These are phyloP conservation scores for Mythimna pallens DNA, from an alignment of 2,888 invertebrate species.

Conservation along the genomic window DNA sequence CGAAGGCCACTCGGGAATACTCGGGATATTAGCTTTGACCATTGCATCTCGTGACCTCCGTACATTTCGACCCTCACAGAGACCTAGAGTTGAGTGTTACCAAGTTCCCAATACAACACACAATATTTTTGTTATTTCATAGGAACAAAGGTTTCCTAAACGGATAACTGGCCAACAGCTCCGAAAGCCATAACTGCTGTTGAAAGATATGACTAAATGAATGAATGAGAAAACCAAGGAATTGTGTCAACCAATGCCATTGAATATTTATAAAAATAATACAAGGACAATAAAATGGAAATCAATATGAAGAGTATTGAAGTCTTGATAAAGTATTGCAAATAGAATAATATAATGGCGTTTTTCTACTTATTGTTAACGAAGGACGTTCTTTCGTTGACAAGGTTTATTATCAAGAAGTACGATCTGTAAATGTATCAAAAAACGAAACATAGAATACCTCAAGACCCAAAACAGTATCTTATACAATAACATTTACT, in stretches of 20 bases:
- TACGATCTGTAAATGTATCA: background rate
- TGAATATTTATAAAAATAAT: background rate
- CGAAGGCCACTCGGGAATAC: conserved; percentile 34
- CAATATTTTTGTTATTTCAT: conserved; percentile 1
- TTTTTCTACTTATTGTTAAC: background rate
- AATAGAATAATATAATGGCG: background rate
- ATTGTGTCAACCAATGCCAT: conserved; percentile 2
- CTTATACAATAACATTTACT: background rate
- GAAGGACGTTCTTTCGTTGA: background rate
- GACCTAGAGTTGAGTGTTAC: conserved; percentile 40
- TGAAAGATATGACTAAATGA: background rate
- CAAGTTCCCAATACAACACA: conserved; percentile 7
- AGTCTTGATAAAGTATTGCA: background rate
- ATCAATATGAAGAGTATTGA: conserved; percentile 18
- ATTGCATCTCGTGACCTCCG: conserved; percentile 31
- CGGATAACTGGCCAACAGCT: conserved; percentile 7
- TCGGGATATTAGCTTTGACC: conserved; percentile 13
- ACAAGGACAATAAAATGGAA: conserved; percentile 20
- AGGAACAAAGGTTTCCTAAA: conserved; percentile 7
- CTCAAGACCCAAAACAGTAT: background rate
- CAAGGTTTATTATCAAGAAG: background rate
- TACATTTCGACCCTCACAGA: conserved; percentile 27
- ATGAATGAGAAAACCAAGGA: background rate
- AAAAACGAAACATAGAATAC: background rate
- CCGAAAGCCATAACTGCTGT: background rate